Evolutionary conservation across 30 jellyfish, hydroid and myxozoan genomes (phyloP).

Genomic region (Aurelia aurita complex sp. Pacific): DNA sequence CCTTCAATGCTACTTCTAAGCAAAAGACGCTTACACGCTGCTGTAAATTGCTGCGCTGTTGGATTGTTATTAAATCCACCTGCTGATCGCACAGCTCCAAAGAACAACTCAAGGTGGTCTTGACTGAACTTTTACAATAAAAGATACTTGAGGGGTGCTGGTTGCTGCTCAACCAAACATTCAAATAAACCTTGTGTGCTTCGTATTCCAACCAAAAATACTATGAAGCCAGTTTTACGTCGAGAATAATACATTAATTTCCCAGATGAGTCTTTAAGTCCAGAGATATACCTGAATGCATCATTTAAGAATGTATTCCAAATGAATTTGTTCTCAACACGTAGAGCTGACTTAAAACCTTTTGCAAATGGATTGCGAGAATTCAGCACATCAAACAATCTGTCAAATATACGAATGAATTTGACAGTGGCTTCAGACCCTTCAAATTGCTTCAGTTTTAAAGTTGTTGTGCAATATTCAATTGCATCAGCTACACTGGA

Average conservation of each 20-base stretch:
- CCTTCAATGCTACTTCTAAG: constrained; percentile 34
- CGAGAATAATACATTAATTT: constrained; percentile 9
- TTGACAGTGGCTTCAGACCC: constrained; percentile 61
- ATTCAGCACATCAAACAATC: constrained; percentile 56
- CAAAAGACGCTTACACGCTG: constrained; percentile 39
- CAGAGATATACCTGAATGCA: constrained; percentile 8
- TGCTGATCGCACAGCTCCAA: constrained; percentile 45
- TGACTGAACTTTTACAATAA: constrained; percentile 45
- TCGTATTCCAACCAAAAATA: constrained; percentile 25
- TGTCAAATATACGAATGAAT: constrained; percentile 43
- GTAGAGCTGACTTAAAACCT: constrained; percentile 47
- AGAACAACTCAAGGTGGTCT: constrained; percentile 45
- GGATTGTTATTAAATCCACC: constrained; percentile 59
- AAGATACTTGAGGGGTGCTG: constrained; percentile 33
- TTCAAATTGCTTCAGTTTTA: constrained; percentile 13
- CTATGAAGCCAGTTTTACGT: constrained; percentile 47
- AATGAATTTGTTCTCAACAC: background rate
- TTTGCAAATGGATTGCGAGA: constrained; percentile 64
- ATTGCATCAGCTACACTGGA: constrained; percentile 61
- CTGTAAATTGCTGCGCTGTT: constrained; percentile 42
- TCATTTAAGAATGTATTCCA: constrained; percentile 21
- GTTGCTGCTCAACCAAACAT: constrained; percentile 2
- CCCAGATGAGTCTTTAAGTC: constrained; percentile 19
- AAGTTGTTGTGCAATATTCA: constrained; percentile 7
- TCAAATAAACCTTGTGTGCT: constrained; percentile 31